These are phyloP conservation scores for Parelbella ahira DNA, from an alignment of 2,888 invertebrate genomes.

Conservation along the genomic window DNA sequence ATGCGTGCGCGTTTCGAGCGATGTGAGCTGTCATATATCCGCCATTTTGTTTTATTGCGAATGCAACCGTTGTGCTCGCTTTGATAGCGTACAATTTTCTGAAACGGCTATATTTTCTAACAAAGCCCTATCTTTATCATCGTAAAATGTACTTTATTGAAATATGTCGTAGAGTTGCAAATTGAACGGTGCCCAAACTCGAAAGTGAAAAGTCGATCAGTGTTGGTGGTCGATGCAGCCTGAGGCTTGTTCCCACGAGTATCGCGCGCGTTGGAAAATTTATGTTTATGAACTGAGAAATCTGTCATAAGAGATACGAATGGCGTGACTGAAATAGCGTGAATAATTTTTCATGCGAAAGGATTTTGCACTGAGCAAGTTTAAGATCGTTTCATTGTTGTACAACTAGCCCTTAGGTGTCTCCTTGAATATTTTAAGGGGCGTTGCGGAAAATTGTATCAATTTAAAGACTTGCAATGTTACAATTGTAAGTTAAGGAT, in stretches of 20 bases:
- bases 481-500: too few species aligned
- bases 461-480: too few species aligned
- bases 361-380: slow-evolving; percentile 31
- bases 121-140: slow-evolving; percentile 28
- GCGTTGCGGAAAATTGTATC: too few species aligned
- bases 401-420: not conserved
- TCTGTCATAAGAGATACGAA: slow-evolving; percentile 76
- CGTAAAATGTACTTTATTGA: slow-evolving; percentile 32
- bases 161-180: slow-evolving; percentile 37
- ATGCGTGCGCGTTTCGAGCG: slow-evolving; percentile 48
- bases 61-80: slow-evolving; percentile 51
- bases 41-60: slow-evolving; percentile 65
- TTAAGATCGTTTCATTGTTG: slow-evolving; percentile 23
- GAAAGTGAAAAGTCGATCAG: slow-evolving; percentile 74
- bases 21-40: slow-evolving; percentile 42
- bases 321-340: slow-evolving; percentile 71
- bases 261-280: slow-evolving; percentile 72
- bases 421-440: too few species aligned
- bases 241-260: slow-evolving; percentile 74
- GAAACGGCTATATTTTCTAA: slow-evolving; percentile 69
- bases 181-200: slow-evolving; percentile 35
- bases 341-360: slow-evolving; percentile 70
- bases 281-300: slow-evolving; percentile 78
- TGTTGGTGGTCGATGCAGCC: slow-evolving; percentile 72
- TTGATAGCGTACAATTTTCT: slow-evolving; percentile 58